Percentiles rank a stretch among this genome's conserved stretches.
phyloP scores from a whole-genome alignment of 2,888 invertebrate species.

The Strigamia transsilvanica region DNA sequence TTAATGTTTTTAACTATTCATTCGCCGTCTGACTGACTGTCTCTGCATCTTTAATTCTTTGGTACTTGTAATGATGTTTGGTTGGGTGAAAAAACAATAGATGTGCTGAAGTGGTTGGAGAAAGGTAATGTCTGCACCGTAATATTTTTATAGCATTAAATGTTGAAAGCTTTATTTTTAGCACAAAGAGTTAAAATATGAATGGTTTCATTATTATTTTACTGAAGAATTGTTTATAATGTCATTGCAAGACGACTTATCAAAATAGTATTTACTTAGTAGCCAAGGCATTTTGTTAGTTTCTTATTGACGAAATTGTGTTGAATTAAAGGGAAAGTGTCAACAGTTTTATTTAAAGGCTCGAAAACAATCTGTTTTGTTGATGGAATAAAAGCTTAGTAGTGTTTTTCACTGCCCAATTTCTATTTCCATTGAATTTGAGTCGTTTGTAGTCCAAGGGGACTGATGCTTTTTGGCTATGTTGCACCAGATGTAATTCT shows the following conservation, averaged over 20 bases:
- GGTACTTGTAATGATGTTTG: not conserved
- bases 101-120: not conserved
- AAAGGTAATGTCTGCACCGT: not conserved
- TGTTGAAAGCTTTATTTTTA: too few species aligned
- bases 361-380: constrained; percentile 24
- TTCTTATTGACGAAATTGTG: not conserved
- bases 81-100: not conserved
- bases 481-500: constrained; percentile 36
- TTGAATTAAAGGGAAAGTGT: not conserved
- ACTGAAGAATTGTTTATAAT: too few species aligned
- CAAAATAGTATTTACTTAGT: too few species aligned
- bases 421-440: constrained; percentile 41
- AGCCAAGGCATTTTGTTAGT: too few species aligned
- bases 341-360: not conserved
- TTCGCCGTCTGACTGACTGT: not conserved
- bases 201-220: too few species aligned
- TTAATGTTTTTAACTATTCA: not conserved
- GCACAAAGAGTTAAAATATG: too few species aligned
- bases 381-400: constrained; percentile 5
- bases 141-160: not conserved
- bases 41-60: constrained; percentile 1
- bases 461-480: constrained; percentile 37
- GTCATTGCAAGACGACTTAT: too few species aligned
- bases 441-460: constrained; percentile 25
- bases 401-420: constrained; percentile 23